A percentile compares a stretch with the other conserved stretches of the same genome.
Evolutionary conservation across 92 coral and sea anemone species (phyloP).

Genomic region (Muricea muricata): DNA sequence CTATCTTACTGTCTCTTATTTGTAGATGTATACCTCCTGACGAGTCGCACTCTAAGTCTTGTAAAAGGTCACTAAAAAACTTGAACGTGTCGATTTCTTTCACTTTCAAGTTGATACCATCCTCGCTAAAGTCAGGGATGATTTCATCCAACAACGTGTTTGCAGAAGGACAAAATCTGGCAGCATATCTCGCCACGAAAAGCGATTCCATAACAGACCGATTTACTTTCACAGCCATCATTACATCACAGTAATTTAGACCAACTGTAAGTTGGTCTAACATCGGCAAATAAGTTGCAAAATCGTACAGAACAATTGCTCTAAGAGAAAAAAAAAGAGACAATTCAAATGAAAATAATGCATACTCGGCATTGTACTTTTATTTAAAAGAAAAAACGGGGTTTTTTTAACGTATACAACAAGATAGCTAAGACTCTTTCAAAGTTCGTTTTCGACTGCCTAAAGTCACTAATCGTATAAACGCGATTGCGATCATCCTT

Average conservation of each 20-base stretch:
- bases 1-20: background rate
- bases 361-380: no score
- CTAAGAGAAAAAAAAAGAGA: slow-evolving; percentile 24
- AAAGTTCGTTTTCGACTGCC: no score
- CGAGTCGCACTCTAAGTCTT: slow-evolving; percentile 36
- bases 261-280: slow-evolving; percentile 8
- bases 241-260: slow-evolving; percentile 45
- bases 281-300: slow-evolving; percentile 56
- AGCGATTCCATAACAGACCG: slow-evolving; percentile 28
- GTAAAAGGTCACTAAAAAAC: slow-evolving; percentile 58
- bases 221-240: slow-evolving; percentile 49
- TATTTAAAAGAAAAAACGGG: no score
- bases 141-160: slow-evolving; percentile 58
- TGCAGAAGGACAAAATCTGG: slow-evolving; percentile 60
- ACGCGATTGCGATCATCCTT: no score
- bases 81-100: slow-evolving; percentile 65
- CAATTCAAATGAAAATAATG: no score
- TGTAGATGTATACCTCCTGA: slow-evolving; percentile 29
- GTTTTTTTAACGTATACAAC: no score
- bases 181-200: slow-evolving; percentile 55
- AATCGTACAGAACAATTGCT: slow-evolving; percentile 66
- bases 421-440: no score
- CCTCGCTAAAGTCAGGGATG: slow-evolving; percentile 65
- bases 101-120: slow-evolving; percentile 66
- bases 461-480: no score